phyloP scores from a whole-genome alignment of 2,797 vertebrate genomes.

The Lemur catta region DNA sequence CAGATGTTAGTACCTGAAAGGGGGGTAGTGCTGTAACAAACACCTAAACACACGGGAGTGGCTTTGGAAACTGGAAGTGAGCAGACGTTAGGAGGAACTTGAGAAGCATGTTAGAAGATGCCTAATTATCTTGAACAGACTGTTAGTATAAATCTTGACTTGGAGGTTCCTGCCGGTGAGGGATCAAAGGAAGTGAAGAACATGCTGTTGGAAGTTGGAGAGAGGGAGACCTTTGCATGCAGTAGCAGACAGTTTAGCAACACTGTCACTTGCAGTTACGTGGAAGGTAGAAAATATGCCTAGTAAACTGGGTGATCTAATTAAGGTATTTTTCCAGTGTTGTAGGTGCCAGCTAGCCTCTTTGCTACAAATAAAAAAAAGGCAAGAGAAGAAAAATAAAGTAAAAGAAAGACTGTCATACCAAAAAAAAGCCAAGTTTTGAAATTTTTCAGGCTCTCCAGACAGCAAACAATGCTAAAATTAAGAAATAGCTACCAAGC shows the following conservation, averaged over 20 bases:
- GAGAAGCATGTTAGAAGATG: background rate
- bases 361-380: conserved; percentile 1
- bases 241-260: background rate
- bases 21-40: background rate
- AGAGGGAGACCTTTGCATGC: background rate
- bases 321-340: background rate
- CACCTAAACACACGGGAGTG: too few species aligned
- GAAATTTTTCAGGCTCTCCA: background rate
- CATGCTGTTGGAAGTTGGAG: background rate
- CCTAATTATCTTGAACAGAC: background rate
- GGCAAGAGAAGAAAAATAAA: background rate
- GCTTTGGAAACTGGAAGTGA: background rate
- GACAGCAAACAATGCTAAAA: background rate
- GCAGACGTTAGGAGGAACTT: background rate
- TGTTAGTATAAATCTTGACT: background rate
- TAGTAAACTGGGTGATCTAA: background rate
- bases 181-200: background rate
- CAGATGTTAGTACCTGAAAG: background rate
- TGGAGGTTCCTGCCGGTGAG: background rate
- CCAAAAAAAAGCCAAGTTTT: background rate
- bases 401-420: background rate
- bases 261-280: background rate
- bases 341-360: background rate
- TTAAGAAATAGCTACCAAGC: conserved; percentile 11
- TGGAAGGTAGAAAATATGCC: background rate